These are phyloP conservation scores for Fulica atra DNA, from an alignment of 2,113 vertebrate genomes.

Conservation along the genomic window DNA sequence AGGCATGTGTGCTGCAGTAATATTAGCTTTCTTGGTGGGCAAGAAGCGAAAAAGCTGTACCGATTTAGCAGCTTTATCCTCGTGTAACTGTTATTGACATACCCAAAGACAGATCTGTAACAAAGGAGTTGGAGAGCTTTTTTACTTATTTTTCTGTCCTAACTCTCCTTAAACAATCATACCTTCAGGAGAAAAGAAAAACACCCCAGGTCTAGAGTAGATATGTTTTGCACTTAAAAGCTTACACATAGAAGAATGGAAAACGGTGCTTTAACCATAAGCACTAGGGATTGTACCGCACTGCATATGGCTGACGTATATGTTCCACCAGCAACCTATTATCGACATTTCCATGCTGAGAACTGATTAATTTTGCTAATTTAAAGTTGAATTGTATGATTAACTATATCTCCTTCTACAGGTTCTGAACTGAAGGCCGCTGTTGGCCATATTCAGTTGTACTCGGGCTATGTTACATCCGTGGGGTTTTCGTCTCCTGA, in stretches of 20 bases:
- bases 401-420: background rate
- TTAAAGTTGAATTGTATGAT: background rate
- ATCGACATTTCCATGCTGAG: background rate
- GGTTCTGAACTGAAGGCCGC: background rate
- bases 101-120: background rate
- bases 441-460: background rate
- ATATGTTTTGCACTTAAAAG: background rate
- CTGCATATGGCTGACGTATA: rapidly evolving
- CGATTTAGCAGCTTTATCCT: background rate
- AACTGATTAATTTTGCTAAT: background rate
- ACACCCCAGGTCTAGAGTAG: background rate
- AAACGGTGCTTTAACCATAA: background rate
- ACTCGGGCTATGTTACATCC: background rate
- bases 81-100: background rate
- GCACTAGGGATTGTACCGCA: rapidly evolving
- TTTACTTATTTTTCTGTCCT: background rate
- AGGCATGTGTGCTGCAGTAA: background rate
- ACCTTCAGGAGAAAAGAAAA: background rate
- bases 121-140: background rate
- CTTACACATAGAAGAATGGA: background rate
- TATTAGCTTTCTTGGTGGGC: background rate
- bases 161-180: background rate
- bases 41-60: background rate
- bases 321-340: background rate
- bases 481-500: background rate